These are phyloP conservation scores for Syrista parreyssii DNA, from an alignment of 2,888 invertebrate species.

Conservation along the genomic window DNA sequence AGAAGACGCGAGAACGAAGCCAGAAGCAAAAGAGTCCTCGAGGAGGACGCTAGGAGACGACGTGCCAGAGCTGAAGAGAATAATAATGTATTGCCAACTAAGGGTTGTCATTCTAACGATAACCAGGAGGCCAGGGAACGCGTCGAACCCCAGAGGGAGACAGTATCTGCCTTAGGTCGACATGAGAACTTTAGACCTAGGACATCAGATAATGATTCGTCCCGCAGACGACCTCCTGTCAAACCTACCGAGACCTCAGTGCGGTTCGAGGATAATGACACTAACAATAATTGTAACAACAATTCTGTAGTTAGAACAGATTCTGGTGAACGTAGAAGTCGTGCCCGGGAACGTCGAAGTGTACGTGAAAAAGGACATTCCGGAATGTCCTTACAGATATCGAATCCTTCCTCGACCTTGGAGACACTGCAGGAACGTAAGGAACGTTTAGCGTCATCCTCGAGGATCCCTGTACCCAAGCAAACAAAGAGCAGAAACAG, in stretches of 20 bases:
- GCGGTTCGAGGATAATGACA: conserved; percentile 14
- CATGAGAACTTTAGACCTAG: not conserved
- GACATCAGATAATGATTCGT: not conserved
- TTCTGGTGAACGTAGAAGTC: conserved; percentile 52
- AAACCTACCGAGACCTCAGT: conserved; percentile 2
- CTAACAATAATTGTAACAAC: conserved; percentile 33
- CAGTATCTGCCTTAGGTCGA: not conserved
- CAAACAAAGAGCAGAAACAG: conserved; percentile 15
- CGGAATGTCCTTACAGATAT: conserved; percentile 21
- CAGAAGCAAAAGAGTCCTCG: conserved; percentile 52
- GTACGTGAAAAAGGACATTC: conserved; percentile 44
- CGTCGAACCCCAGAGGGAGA: not conserved
- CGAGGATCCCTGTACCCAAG: conserved; percentile 45
- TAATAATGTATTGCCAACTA: conserved; percentile 24
- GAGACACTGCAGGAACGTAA: conserved; percentile 45
- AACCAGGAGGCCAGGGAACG: conserved; percentile 13
- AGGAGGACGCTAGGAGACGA: conserved; percentile 55
- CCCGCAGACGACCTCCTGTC: conserved; percentile 10
- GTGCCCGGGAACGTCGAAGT: conserved; percentile 55
- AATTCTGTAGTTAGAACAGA: conserved; percentile 40
- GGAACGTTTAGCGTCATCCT: conserved; percentile 36
- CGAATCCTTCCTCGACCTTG: conserved; percentile 7
- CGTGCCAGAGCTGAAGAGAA: conserved; percentile 43
- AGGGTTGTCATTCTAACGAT: conserved; percentile 49
- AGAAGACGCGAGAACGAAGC: conserved; percentile 61